Conservation (phyloP, 1,140 invertebrate genomes). For the Eciton burchellii region DNA sequence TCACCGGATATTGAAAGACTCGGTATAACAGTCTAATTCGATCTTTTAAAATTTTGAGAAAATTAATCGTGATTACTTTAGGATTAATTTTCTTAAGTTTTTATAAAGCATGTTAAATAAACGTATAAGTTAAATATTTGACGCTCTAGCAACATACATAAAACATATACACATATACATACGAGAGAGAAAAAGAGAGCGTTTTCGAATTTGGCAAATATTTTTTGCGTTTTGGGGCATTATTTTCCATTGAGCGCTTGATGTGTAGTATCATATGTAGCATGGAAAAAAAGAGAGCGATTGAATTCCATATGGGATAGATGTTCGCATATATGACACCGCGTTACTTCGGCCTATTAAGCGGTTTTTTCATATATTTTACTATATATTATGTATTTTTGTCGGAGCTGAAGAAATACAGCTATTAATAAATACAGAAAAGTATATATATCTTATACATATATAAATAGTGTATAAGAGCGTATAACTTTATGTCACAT, state of each 20-base stretch:
- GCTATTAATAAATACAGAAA: constrained; percentile 46
- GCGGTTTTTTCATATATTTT: constrained; percentile 60
- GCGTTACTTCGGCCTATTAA: constrained; percentile 35
- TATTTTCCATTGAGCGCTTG: background rate
- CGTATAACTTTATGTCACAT: constrained; percentile 49
- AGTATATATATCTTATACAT: constrained; percentile 58
- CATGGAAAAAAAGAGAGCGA: background rate
- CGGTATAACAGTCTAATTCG: background rate
- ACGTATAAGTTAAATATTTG: too few species aligned
- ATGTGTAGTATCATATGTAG: too few species aligned
- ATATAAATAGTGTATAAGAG: constrained; percentile 43
- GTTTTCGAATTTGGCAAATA: background rate
- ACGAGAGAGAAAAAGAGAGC: too few species aligned
- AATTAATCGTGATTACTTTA: background rate
- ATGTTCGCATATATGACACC: constrained; percentile 34
- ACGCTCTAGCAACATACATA: too few species aligned
- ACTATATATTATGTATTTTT: constrained; percentile 60
- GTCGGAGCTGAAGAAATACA: constrained; percentile 37
- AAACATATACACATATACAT: too few species aligned
- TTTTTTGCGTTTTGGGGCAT: background rate
- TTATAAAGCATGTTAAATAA: background rate
- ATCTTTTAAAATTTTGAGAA: background rate
- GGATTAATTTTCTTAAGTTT: background rate
- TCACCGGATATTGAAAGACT: background rate
- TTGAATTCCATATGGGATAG: background rate